Base-by-base conservation (phyloP, 2,797 vertebrate species). In the Macrochelys suwanniensis region DNA sequence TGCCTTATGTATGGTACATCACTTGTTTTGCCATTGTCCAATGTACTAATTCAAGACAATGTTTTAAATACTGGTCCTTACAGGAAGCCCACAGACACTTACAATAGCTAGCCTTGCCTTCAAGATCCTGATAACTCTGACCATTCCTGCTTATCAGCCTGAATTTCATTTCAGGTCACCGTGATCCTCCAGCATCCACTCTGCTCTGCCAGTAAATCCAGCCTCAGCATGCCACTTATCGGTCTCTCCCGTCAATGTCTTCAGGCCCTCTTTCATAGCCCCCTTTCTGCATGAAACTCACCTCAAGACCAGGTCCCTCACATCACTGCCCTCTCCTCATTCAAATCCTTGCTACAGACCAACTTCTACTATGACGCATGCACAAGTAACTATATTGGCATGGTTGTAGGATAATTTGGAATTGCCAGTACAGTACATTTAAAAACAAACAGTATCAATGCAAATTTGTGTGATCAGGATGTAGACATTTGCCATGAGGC, bases 1-100 rank as follows among this genome's bases (percentile, higher is more conserved):
- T 45, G 49, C 33, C 78, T 7, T 1, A 0, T 3, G 11, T 19
- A 79, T 17, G 50, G 54, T 83, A 21, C 0, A 0, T 56, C 54
- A 45, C 0, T 0, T 16, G 61, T 56, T 76, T 85, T 33, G 42
- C 21, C 77, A 3, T 1, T 74, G 42, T 26, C 37, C 21, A 4
- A 11, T 68, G n/a, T 21, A 10, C n/a, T 74, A 74, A 45, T 74
- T 12, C 76, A 33, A 79, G 37, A 59, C 25, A 37, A 17, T 13
- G 10, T 77, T 90, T 93, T 56, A 87, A 94, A 80, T 1, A 0
- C n/a, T 53, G 65, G 68, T 68, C 33, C n/a, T 80, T 84, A 45
- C 74, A 74, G 57, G 42, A 57, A 0, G 0, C 80, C 47, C 50
- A 77, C 17, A 59, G 78, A 68, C 10, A 47, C 78, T 49, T 54